A percentile compares a stretch with the other conserved stretches of the same genome.
Evolutionary conservation across 2,888 invertebrate species (phyloP).

Genomic region (Noctua janthina): DNA sequence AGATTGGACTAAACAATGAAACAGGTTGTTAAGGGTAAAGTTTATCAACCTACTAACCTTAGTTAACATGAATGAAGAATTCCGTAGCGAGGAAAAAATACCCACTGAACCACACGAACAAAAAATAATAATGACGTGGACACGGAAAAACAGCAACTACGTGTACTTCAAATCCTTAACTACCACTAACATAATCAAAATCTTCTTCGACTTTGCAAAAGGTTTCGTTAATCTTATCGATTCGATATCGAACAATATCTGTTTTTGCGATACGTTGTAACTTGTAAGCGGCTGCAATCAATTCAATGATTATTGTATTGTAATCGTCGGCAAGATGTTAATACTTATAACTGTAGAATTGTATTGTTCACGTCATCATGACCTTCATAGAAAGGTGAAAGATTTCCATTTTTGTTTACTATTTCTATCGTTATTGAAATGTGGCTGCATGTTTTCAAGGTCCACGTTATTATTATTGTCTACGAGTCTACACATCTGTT

Average conservation of each 20-base stretch:
- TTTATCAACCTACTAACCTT: slow-evolving; percentile 40
- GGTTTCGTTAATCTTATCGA: slow-evolving; percentile 68
- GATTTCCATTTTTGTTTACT: slow-evolving; percentile 33
- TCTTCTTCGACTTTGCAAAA: slow-evolving; percentile 53
- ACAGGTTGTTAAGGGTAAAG: slow-evolving; percentile 14
- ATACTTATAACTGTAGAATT: slow-evolving; percentile 21
- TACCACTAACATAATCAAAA: slow-evolving; percentile 38
- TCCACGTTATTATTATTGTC: slow-evolving; percentile 37
- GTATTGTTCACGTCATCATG: slow-evolving; percentile 25
- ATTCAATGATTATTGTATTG: slow-evolving; percentile 65
- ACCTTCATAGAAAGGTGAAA: slow-evolving; percentile 51
- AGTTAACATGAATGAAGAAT: slow-evolving; percentile 31
- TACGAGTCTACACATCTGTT: slow-evolving; percentile 56
- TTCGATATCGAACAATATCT: slow-evolving; percentile 64
- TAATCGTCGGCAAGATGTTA: slow-evolving; percentile 51
- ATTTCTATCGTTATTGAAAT: slow-evolving; percentile 34
- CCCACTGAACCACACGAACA: background rate
- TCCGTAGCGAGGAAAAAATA: slow-evolving; percentile 7
- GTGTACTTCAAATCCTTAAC: slow-evolving; percentile 37
- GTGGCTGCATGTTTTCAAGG: slow-evolving; percentile 30
- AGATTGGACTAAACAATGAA: background rate
- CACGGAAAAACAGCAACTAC: slow-evolving; percentile 13
- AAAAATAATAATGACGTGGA: slow-evolving; percentile 2
- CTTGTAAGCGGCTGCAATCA: slow-evolving; percentile 50
- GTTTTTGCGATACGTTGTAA: slow-evolving; percentile 46